Evolutionary conservation across 1,140 invertebrate genomes (phyloP), one percentile per base, ranked within the genome.

Genomic region (Cepaea nemoralis): DNA sequence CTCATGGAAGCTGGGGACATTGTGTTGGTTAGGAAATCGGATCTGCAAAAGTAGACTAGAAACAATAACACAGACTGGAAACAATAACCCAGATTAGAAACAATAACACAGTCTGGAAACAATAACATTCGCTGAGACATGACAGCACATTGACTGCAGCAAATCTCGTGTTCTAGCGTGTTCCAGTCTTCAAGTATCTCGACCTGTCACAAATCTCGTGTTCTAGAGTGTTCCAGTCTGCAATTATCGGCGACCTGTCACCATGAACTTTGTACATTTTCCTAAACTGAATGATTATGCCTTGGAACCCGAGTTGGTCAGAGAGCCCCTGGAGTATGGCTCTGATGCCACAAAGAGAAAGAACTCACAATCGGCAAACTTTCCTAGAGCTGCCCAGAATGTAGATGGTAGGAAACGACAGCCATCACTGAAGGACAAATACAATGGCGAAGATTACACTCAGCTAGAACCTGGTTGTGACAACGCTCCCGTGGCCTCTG

Each of bases 231-330:
- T 66, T 27, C 27, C 6, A 69, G 12, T 37, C 10, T 69, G 14
- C 14, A 33, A 69, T 2, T 33, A 33, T 33, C n/a, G 5, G 8
- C 39, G 24, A 75, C 33, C 8, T 6, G 2, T 6, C n/a, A 22
- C 12, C 31, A 77, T 77, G 75, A 63, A 77, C 39, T 74, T 74
- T 45, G 75, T 77, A 3, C 75, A 59, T 22, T 77, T 77, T 63
- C 75, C 75, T 8, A 77, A 77, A 63, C 48, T 77, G n/a, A 40
- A 22, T 16, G 75, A 77, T 0, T 77, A 77, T 39, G 31, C 55
- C 24, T 8, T 77, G 5, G 75, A 77, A 5, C 75, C 50, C 12
- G 75, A 77, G 0, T 39, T 77, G 1, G 50, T 77, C 31, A 35
- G 50, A 0, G 55, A 77, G 5, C 55, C n/a, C 10, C n/a, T 35